phyloP scores from a whole-genome alignment of 2,888 invertebrate species.

The Drosophila longiperda region DNA sequence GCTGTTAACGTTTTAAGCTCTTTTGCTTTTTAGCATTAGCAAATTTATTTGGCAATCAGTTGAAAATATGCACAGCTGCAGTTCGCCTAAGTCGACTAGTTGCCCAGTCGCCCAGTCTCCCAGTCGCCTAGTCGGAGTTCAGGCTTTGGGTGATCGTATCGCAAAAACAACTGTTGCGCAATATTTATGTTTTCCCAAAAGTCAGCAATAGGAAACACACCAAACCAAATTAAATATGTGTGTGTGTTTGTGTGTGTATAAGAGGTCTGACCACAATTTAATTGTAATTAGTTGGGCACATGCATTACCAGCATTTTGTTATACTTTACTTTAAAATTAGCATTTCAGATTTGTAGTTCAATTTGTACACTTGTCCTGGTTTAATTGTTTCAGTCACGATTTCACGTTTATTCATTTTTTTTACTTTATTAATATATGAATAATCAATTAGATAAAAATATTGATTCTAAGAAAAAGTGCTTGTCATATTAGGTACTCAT shows the following conservation, averaged over 20 bases:
- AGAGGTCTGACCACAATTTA: constrained; percentile 34
- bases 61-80: constrained; percentile 75
- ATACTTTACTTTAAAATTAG: background rate
- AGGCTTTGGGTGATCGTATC: constrained; percentile 63
- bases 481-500: background rate
- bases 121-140: constrained; percentile 11
- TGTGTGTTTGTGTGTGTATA: constrained; percentile 7
- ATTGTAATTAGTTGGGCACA: constrained; percentile 51
- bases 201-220: constrained; percentile 57
- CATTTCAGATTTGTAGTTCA: background rate
- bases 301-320: constrained; percentile 32
- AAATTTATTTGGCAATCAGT: constrained; percentile 73
- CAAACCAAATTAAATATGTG: constrained; percentile 22
- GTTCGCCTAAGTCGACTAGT: constrained; percentile 14
- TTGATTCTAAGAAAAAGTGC: background rate
- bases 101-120: background rate
- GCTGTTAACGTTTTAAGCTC: constrained; percentile 29
- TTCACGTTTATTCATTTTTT: background rate
- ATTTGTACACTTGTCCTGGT: background rate
- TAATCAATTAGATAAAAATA: background rate
- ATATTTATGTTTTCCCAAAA: constrained; percentile 59
- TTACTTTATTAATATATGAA: background rate
- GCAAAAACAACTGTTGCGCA: constrained; percentile 61
- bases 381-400: background rate
- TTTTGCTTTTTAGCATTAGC: constrained; percentile 39